Conservation (phyloP, 2,888 invertebrate genomes). For the Leptopterna dolabrata region DNA sequence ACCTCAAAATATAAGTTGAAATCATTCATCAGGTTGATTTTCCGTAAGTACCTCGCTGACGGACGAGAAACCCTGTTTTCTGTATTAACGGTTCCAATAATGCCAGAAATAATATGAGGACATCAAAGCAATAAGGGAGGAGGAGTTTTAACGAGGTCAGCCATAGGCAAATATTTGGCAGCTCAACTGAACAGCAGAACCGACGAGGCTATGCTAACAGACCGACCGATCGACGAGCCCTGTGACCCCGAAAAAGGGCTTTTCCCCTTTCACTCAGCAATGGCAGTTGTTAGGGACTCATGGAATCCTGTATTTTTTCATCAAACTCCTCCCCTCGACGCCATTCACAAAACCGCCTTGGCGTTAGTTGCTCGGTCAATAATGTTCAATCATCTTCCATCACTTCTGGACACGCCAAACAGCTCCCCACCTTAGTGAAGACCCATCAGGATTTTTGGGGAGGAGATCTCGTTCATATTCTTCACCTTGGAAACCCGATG, state of each 20-base stretch:
- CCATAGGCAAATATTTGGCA: not conserved
- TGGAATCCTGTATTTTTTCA: not conserved
- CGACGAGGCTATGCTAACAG: not conserved
- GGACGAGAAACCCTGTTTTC: too few species aligned
- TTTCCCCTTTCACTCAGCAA: not conserved
- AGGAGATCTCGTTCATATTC: not conserved
- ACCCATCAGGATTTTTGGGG: not conserved
- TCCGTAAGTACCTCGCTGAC: too few species aligned
- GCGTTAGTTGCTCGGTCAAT: constrained; percentile 32
- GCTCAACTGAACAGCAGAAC: not conserved
- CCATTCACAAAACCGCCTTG: not conserved
- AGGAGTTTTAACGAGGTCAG: not conserved
- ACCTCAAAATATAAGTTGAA: too few species aligned
- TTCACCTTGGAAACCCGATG: not conserved
- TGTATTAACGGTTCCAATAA: too few species aligned
- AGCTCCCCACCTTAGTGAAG: not conserved
- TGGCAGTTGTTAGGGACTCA: not conserved
- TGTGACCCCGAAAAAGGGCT: not conserved
- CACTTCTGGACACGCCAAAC: not conserved
- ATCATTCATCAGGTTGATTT: too few species aligned
- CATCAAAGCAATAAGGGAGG: not conserved
- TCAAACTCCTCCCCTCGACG: not conserved
- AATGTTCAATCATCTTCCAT: constrained; percentile 39
- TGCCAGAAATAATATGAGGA: not conserved
- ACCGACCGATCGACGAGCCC: not conserved